These are phyloP conservation scores for Dasyornis broadbenti DNA, from an alignment of 2,113 vertebrate species.

Conservation along the genomic window DNA sequence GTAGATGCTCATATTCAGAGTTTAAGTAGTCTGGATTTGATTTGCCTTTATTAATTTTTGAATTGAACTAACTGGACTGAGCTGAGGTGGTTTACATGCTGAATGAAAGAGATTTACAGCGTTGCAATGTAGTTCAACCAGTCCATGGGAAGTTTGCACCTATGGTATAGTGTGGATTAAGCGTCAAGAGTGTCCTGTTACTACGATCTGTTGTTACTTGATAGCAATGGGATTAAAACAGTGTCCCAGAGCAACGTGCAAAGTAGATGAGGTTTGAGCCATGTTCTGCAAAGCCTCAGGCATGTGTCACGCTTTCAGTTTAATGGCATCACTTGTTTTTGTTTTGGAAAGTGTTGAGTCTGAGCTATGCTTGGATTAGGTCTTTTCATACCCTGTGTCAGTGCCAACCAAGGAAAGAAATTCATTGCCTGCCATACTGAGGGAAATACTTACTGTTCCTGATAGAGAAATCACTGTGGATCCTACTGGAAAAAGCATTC, in stretches of 20 bases:
- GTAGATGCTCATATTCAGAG: not conserved
- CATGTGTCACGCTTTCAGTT: not conserved
- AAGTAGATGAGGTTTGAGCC: not conserved
- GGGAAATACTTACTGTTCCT: not conserved
- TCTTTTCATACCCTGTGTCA: not conserved
- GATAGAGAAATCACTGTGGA: not conserved
- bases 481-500: not conserved
- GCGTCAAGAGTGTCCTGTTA: not conserved
- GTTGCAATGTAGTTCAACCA: not conserved
- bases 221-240: not conserved
- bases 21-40: not conserved
- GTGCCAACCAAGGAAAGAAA: not conserved
- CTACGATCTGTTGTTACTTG: not conserved
- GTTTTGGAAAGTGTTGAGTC: not conserved
- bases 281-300: slow-evolving; percentile 4
- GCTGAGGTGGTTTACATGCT: not conserved
- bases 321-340: not conserved
- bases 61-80: not conserved
- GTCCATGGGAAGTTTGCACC: not conserved
- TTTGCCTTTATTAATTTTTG: not conserved
- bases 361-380: not conserved
- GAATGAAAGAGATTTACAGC: not conserved
- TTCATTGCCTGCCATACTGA: not conserved
- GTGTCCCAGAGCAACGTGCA: not conserved
- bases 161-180: not conserved